Conservation (phyloP, 2,888 invertebrate species). For the Galeopsomyia nigrocyanea region DNA sequence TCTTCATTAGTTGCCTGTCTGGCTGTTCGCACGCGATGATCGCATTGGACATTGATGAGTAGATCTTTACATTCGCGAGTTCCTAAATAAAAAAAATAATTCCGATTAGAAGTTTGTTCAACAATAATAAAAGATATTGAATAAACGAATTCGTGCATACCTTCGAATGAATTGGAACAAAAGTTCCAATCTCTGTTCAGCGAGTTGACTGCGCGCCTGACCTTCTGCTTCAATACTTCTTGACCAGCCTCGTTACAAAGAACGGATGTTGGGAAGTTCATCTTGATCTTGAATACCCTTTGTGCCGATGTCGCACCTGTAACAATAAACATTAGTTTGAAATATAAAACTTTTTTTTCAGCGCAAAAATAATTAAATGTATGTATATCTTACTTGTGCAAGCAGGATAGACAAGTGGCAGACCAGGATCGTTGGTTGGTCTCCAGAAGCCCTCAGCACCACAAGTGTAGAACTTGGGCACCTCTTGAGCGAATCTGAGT, state of each 20-base stretch:
- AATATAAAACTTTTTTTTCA: not conserved
- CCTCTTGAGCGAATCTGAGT: constrained; percentile 90
- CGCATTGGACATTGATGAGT: constrained; percentile 92
- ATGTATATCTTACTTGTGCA: constrained; percentile 82
- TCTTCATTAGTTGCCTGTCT: constrained; percentile 74
- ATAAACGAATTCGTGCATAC: constrained; percentile 67
- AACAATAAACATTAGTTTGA: not conserved
- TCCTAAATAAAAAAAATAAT: constrained; percentile 64
- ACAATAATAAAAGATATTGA: not conserved
- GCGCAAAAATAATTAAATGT: constrained; percentile 1
- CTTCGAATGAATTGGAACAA: constrained; percentile 91
- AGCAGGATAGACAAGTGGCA: constrained; percentile 90
- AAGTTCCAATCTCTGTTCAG: constrained; percentile 97
- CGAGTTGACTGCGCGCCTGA: constrained; percentile 89
- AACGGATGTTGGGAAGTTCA: constrained; percentile 97
- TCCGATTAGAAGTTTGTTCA: not conserved
- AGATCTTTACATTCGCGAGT: constrained; percentile 90
- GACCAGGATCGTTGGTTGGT: constrained; percentile 84
- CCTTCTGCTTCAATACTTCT: constrained; percentile 90
- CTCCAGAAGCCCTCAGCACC: constrained; percentile 99
- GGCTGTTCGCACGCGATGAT: constrained; percentile 75
- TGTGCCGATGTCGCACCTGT: constrained; percentile 91
- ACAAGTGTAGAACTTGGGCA: constrained; percentile 97
- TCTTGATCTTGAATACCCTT: constrained; percentile 91
- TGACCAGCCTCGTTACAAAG: constrained; percentile 96